These are phyloP conservation scores for Caenorhabditis angaria DNA, from an alignment of 2,888 invertebrate species.

Conservation along the genomic window DNA sequence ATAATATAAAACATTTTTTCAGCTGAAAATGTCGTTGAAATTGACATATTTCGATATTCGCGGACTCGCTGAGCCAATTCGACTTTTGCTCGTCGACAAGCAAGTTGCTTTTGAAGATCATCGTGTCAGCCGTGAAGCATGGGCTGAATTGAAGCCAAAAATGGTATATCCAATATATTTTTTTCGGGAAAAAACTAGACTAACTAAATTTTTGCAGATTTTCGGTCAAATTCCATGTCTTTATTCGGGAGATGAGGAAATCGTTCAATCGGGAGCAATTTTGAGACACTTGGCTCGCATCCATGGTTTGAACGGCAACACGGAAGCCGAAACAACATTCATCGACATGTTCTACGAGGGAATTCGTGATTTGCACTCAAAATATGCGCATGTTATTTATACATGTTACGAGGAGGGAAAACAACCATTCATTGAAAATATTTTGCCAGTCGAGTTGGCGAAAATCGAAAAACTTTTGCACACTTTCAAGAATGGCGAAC, in stretches of 20 bases:
- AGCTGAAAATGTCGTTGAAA: constrained; percentile 38
- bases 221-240: constrained; percentile 62
- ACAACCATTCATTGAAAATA: constrained; percentile 48
- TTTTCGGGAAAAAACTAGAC: background rate
- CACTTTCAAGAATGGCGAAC: constrained; percentile 53
- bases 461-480: constrained; percentile 55
- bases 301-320: constrained; percentile 53
- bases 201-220: constrained; percentile 31
- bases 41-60: constrained; percentile 54
- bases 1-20: no score
- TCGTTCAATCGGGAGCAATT: constrained; percentile 61
- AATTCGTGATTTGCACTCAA: constrained; percentile 52
- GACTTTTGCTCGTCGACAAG: constrained; percentile 57
- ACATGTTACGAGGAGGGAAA: constrained; percentile 48
- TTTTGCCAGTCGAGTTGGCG: constrained; percentile 45
- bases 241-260: constrained; percentile 47
- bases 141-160: constrained; percentile 49
- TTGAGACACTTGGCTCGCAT: constrained; percentile 59
- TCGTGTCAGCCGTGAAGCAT: constrained; percentile 42
- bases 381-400: constrained; percentile 58
- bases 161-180: constrained; percentile 33
- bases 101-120: constrained; percentile 52
- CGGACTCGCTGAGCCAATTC: constrained; percentile 59
- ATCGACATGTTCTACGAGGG: constrained; percentile 60
- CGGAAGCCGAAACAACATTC: constrained; percentile 51